Evolutionary conservation across 2,113 vertebrate species (phyloP).

Genomic region (Patagioenas fasciata): DNA sequence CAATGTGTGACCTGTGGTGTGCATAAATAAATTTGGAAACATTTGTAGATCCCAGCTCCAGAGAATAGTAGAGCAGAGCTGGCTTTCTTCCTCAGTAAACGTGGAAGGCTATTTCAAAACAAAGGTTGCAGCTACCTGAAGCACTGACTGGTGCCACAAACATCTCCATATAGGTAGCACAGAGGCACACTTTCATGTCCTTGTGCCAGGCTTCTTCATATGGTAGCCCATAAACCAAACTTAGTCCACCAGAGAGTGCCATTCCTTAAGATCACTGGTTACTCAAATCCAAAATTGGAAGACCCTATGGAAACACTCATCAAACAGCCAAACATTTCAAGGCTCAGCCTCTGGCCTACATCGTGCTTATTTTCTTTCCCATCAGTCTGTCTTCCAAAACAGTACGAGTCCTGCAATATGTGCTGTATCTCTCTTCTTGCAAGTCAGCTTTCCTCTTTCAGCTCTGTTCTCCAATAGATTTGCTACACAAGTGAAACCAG

Average conservation of each 20-base stretch:
- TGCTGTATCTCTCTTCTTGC: neutral
- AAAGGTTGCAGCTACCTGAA: neutral
- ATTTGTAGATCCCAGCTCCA: neutral
- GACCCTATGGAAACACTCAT: neutral
- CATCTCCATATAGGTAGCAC: neutral
- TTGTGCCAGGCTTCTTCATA: neutral
- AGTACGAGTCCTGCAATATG: neutral
- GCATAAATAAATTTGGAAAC: neutral
- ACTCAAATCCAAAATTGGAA: neutral
- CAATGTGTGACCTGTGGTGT: neutral
- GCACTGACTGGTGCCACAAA: neutral
- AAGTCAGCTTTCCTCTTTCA: neutral
- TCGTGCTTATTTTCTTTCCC: neutral
- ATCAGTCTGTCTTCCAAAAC: neutral
- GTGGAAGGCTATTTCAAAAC: neutral
- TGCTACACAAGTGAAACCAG: neutral
- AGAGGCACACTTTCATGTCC: neutral
- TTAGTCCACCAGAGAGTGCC: neutral
- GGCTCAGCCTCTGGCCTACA: neutral
- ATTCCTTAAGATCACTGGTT: neutral
- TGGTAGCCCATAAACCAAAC: neutral
- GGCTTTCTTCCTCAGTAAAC: neutral
- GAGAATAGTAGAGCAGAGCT: neutral
- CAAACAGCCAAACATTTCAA: neutral
- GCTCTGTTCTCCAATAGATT: neutral